These are phyloP conservation scores for Australoheros scitulus DNA, from an alignment of 2,113 vertebrate genomes.

Conservation along the genomic window DNA sequence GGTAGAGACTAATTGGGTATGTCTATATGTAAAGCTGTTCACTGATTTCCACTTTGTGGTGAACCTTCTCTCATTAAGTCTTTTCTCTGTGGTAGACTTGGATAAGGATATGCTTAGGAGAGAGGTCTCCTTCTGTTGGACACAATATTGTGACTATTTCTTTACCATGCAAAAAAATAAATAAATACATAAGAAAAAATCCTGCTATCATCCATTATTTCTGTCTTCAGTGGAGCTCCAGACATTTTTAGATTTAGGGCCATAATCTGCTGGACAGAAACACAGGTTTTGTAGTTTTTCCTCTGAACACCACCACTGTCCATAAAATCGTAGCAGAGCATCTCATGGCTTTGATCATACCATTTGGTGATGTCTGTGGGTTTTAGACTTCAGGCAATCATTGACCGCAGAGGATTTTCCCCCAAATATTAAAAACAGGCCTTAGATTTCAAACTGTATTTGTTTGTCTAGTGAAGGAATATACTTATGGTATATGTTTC, in stretches of 20 bases:
- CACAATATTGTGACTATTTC: not conserved
- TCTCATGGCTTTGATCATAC: not conserved
- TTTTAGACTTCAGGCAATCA: too few relatives aligned
- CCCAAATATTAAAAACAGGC: too few relatives aligned
- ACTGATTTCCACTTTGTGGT: not conserved
- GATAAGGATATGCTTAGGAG: not conserved
- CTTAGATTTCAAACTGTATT: too few relatives aligned
- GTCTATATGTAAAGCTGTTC: not conserved
- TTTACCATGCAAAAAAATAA: not conserved
- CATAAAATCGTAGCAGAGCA: not conserved
- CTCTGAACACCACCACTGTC: not conserved
- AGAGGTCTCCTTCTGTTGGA: not conserved
- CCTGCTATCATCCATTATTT: not conserved
- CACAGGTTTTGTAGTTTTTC: not conserved
- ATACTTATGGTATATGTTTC: too few relatives aligned
- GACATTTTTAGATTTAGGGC: not conserved
- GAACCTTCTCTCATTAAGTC: not conserved
- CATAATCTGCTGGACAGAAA: too few relatives aligned
- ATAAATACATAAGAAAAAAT: not conserved
- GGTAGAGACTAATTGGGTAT: not conserved
- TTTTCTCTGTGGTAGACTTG: not conserved
- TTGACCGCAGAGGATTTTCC: too few relatives aligned
- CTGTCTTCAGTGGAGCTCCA: not conserved
- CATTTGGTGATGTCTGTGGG: too few relatives aligned
- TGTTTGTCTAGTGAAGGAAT: too few relatives aligned